Percentiles rank a stretch among this genome's conserved stretches.
These are phyloP conservation scores for Zygaena filipendulae DNA, from an alignment of 2,888 invertebrate genomes.

Conservation along the genomic window DNA sequence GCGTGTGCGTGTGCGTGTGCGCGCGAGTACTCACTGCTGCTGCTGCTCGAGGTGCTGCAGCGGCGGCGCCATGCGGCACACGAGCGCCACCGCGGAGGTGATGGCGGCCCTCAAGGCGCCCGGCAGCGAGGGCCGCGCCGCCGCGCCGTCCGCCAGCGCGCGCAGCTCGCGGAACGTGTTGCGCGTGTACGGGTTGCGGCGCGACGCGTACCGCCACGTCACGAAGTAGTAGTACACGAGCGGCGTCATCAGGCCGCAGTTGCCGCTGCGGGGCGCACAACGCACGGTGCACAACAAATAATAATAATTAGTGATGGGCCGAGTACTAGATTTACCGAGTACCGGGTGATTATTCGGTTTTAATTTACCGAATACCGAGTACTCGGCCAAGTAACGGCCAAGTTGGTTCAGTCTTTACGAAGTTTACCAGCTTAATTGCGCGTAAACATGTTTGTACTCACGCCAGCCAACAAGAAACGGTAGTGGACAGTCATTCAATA, in stretches of 20 bases:
- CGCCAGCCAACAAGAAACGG: too few species aligned
- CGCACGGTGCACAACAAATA: too few species aligned
- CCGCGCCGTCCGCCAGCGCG: slow-evolving; percentile 74
- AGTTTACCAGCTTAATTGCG: too few species aligned
- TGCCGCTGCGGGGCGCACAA: slow-evolving; percentile 86
- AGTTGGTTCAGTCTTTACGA: too few species aligned
- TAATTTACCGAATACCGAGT: too few species aligned
- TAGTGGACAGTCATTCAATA: too few species aligned
- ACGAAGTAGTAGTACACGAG: slow-evolving; percentile 98
- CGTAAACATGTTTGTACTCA: too few species aligned
- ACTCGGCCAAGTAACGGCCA: too few species aligned
- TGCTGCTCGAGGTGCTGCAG: slow-evolving; percentile 33
- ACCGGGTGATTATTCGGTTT: too few species aligned
- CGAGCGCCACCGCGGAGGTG: slow-evolving; percentile 72
- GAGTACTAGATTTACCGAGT: too few species aligned
- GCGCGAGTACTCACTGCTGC: slow-evolving; percentile 34
- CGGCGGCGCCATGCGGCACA: slow-evolving; percentile 82
- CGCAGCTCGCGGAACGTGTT: slow-evolving; percentile 92
- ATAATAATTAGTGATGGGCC: too few species aligned
- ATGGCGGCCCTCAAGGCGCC: slow-evolving; percentile 70
- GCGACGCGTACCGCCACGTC: slow-evolving; percentile 87
- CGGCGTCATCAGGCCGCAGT: slow-evolving; percentile 90
- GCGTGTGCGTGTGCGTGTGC: too few species aligned
- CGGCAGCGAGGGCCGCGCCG: slow-evolving; percentile 77
- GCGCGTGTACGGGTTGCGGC: slow-evolving; percentile 95